Base-by-base conservation (phyloP, 2,113 vertebrate species). In the Cavia porcellus region DNA sequence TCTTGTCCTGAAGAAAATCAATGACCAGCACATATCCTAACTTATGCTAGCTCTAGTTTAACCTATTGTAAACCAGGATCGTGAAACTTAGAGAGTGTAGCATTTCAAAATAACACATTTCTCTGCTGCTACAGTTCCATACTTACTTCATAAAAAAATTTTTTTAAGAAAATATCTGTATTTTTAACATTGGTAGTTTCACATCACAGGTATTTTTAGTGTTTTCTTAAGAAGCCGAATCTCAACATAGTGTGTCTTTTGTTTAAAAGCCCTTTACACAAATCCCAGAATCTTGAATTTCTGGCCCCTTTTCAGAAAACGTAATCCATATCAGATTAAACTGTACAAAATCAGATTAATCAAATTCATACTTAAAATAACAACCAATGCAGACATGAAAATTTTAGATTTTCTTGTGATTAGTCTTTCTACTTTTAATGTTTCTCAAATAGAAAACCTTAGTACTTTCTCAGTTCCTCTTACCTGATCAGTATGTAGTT, bases 51-150 rank as follows among this genome's bases (percentile, higher is more conserved):
- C 32, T 30, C 24, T 90, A 55, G 20, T 42, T 87, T 82, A 82
- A 55, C 20, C 50, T 82, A 17, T 47, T 91, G 57, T 86, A 28
- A 80, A 50, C 9, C 83, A 77, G 14, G 79, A 59, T 68, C n/a
- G 83, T 92, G 88, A 68, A 94, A 84, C 35, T n/a, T 75, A 30
- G 38, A 86, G 17, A 30, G 68, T 96, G 86, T 80, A 55, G 72
- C n/a, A 28, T 64, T 70, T 83, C 42, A 70, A 45, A 64, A 64
- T 62, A 62, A 20, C 85, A 45, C 15, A n/a, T n/a, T 88, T 15
- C 52, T 45, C 45, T 74, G 19, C 57, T 80, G 6, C 84, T 88
- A 68, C 4, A 55, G 11, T 50, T 25, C 68, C 61, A 79, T 13
- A 84, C n/a, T 35, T 79, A 61, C 77, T 89, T 84, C 45, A 52